phyloP scores from a whole-genome alignment of 2,113 vertebrate species.

The Erythrocercus mccallii region DNA sequence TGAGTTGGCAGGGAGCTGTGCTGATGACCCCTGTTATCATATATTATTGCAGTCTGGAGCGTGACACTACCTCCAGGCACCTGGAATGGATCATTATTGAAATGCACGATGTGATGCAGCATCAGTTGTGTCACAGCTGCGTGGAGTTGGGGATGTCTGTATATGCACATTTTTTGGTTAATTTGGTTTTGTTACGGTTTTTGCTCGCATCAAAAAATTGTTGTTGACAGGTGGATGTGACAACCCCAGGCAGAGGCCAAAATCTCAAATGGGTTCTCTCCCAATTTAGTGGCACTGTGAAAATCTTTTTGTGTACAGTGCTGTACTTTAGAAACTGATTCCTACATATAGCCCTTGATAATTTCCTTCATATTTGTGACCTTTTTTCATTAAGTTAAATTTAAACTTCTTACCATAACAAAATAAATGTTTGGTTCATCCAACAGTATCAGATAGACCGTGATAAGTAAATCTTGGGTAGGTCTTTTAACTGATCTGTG shows the following conservation, averaged over 20 bases:
- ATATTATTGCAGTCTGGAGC: rapidly evolving
- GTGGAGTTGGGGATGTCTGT: neutral
- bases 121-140: neutral
- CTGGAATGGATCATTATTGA: neutral
- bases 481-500: neutral
- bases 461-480: neutral
- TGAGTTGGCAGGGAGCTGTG: too few species aligned
- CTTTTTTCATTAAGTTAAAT: neutral
- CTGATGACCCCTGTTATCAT: rapidly evolving
- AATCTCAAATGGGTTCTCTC: neutral
- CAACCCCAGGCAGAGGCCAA: neutral
- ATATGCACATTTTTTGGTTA: neutral
- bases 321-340: neutral
- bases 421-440: neutral
- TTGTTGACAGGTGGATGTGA: neutral
- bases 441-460: neutral
- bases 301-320: neutral
- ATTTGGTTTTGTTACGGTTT: neutral
- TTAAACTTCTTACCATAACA: neutral
- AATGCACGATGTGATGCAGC: rapidly evolving
- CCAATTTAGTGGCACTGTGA: neutral
- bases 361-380: neutral
- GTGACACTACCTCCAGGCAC: neutral
- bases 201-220: neutral
- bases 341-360: rapidly evolving